A percentile compares a stretch with the other conserved stretches of the same genome.
Conservation (phyloP, 2,797 vertebrate genomes). For the Myotis pilosus region DNA sequence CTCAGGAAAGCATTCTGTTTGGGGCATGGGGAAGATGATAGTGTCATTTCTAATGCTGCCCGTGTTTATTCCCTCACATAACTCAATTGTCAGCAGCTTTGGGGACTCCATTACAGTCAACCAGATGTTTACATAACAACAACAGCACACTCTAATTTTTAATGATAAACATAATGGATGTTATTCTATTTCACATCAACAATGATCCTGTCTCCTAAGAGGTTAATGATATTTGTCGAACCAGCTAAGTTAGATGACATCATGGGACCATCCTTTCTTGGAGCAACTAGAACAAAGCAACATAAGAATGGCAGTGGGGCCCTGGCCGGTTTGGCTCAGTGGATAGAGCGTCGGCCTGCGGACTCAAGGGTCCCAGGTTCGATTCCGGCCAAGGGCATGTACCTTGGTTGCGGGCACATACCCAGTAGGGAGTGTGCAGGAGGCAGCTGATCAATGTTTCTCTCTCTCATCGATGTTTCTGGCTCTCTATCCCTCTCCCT, state of each 20-base stretch:
- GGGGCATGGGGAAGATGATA: constrained; percentile 54
- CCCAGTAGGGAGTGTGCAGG: no score
- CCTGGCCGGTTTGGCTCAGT: no score
- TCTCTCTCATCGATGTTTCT: no score
- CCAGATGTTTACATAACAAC: constrained; percentile 42
- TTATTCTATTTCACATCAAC: constrained; percentile 3
- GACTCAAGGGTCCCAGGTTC: no score
- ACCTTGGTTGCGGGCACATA: no score
- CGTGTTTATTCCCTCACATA: constrained; percentile 26
- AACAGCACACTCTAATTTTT: constrained; percentile 23
- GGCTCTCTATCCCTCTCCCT: no score
- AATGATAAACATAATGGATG: constrained; percentile 11
- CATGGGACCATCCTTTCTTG: constrained; percentile 26
- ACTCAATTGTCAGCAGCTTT: constrained; percentile 55
- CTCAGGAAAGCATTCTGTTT: constrained; percentile 30
- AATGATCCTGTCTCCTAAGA: constrained; percentile 30
- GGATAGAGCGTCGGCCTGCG: no score
- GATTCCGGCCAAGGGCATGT: no score
- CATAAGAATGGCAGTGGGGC: not conserved
- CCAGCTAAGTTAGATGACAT: not conserved
- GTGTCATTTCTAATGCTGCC: constrained; percentile 41
- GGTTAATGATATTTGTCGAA: not conserved
- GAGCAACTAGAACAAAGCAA: not conserved
- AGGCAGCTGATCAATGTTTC: no score
- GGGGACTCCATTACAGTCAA: constrained; percentile 25